Percentiles rank a stretch among this genome's conserved stretches.
These are phyloP conservation scores for Oncorhynchus masou DNA, from an alignment of 2,113 vertebrate species.

Conservation along the genomic window DNA sequence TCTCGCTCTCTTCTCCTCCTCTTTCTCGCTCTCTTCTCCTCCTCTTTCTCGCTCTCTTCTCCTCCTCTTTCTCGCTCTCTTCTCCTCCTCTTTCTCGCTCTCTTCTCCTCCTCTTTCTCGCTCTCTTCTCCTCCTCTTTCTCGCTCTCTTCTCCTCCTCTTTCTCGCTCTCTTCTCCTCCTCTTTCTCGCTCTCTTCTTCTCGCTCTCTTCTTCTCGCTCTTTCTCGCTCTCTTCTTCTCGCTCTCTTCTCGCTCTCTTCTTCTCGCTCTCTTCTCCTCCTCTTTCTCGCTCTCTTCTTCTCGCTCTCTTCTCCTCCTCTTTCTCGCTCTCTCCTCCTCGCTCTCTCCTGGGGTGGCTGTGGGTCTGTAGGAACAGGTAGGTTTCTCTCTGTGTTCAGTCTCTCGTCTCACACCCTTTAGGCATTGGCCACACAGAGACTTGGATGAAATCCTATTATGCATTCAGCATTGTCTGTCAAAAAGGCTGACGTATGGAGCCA, in stretches of 20 bases:
- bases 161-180: conserved; percentile 21
- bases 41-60: conserved; percentile 12
- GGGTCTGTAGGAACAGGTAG: conserved; percentile 77
- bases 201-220: conserved; percentile 24
- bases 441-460: no score
- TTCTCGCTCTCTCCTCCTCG: no score
- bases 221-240: conserved; percentile 34
- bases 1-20: conserved; percentile 31
- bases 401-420: conserved; percentile 33
- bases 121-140: conserved; percentile 26
- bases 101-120: conserved; percentile 28
- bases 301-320: not conserved
- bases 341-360: conserved; percentile 39
- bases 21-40: conserved; percentile 11
- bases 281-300: conserved; percentile 22
- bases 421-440: no score
- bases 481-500: no score
- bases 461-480: no score
- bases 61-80: conserved; percentile 25
- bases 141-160: conserved; percentile 26
- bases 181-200: conserved; percentile 37
- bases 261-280: conserved; percentile 33
- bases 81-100: conserved; percentile 13
- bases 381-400: conserved; percentile 51
- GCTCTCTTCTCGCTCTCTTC: conserved; percentile 19